These are phyloP conservation scores for Drosophila fungiperda DNA, from an alignment of 2,888 invertebrate species.

Conservation along the genomic window DNA sequence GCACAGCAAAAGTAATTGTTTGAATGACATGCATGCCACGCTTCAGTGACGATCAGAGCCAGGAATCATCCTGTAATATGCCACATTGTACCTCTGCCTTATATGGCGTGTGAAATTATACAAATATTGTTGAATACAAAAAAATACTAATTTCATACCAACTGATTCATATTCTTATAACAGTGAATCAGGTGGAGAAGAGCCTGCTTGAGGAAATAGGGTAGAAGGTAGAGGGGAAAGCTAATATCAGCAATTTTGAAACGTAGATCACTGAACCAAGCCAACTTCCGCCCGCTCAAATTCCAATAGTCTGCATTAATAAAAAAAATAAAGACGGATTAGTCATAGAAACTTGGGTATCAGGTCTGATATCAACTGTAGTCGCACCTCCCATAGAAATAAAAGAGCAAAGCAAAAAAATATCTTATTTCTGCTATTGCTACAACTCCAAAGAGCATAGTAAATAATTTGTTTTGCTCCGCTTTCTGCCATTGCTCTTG, in stretches of 20 bases:
- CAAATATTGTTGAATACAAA: background rate
- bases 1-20: background rate
- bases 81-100: too few species aligned
- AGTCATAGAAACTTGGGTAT: too few species aligned
- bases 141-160: background rate
- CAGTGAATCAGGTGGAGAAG: background rate
- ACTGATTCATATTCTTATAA: background rate
- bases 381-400: background rate
- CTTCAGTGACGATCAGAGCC: background rate
- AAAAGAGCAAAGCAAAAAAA: background rate
- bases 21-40: constrained; percentile 6
- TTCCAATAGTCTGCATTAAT: too few species aligned
- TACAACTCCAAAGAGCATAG: background rate
- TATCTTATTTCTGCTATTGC: background rate
- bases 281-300: too few species aligned
- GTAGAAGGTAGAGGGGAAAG: background rate
- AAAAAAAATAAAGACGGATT: too few species aligned
- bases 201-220: background rate
- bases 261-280: too few species aligned
- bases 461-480: background rate
- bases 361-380: constrained; percentile 20
- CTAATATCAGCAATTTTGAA: too few species aligned
- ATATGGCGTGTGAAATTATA: constrained; percentile 4
- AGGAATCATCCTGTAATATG: background rate
- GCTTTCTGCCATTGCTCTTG: background rate